Percentiles rank a stretch among this genome's conserved stretches.
Evolutionary conservation across 2,113 vertebrate species (phyloP).

Genomic region (Plecturocebus donacophilus): DNA sequence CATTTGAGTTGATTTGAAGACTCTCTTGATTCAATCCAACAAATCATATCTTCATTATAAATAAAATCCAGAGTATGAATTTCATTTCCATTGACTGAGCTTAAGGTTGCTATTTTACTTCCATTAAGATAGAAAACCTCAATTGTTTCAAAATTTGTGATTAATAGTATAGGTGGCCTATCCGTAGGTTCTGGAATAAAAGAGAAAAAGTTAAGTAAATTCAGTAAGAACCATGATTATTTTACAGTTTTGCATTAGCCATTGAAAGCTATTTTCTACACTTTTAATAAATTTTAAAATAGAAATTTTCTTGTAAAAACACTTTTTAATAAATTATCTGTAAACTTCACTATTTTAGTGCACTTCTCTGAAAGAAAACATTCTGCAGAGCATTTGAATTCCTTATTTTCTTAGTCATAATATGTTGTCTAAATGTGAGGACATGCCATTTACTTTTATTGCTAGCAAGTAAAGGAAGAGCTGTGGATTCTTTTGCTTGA

Average conservation of each 20-base stretch:
- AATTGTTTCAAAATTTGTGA: constrained; percentile 89
- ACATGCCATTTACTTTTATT: not conserved
- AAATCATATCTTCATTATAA: constrained; percentile 90
- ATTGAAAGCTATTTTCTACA: not conserved
- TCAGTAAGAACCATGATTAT: not conserved
- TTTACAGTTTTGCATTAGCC: not conserved
- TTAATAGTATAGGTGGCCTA: constrained; percentile 90
- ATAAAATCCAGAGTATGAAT: constrained; percentile 91
- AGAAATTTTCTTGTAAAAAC: not conserved
- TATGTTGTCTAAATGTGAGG: not conserved
- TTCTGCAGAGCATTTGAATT: constrained; percentile 9
- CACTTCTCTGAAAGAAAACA: constrained; percentile 39
- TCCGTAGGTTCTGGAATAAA: constrained; percentile 90
- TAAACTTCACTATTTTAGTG: not conserved
- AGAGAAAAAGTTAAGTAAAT: constrained; percentile 37
- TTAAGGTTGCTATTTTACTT: constrained; percentile 85
- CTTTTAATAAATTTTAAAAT: not conserved
- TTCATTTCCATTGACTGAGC: constrained; percentile 87
- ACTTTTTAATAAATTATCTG: not conserved
- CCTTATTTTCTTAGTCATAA: constrained; percentile 57
- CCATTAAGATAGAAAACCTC: constrained; percentile 91
- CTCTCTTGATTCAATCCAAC: constrained; percentile 92
- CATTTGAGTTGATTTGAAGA: constrained; percentile 92
- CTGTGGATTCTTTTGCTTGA: not conserved
- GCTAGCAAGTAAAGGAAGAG: not conserved